Conservation (phyloP, 1,140 invertebrate species). For the Papilio polytes region DNA sequence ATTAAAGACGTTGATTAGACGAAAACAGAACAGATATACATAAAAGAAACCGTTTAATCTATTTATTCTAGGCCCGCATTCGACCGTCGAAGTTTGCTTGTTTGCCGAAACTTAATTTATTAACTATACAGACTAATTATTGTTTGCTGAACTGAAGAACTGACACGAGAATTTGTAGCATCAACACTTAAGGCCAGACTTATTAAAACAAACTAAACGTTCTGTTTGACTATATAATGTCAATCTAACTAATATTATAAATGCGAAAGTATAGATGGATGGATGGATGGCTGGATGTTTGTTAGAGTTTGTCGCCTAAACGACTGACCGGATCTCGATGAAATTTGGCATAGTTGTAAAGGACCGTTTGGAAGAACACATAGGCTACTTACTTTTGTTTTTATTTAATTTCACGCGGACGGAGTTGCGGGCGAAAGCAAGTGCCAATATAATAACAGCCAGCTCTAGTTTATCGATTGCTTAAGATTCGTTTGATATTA, state of each 20-base stretch:
- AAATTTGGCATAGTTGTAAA: no score
- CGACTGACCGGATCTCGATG: no score
- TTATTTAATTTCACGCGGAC: no score
- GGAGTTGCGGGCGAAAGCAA: no score
- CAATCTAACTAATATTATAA: no score
- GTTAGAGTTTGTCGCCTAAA: no score
- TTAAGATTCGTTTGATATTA: neutral
- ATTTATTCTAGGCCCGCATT: constrained; percentile 32
- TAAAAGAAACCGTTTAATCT: constrained; percentile 29
- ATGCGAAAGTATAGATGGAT: no score
- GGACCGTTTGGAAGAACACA: no score
- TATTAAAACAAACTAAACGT: neutral
- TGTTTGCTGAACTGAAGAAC: constrained; percentile 27
- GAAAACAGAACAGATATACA: constrained; percentile 38
- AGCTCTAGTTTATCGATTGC: neutral
- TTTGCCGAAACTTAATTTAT: constrained; percentile 37
- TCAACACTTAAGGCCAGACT: constrained; percentile 7
- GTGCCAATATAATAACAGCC: neutral
- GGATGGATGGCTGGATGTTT: no score
- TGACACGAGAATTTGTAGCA: constrained; percentile 6
- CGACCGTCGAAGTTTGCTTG: constrained; percentile 31
- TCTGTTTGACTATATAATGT: neutral
- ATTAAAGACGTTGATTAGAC: constrained; percentile 36
- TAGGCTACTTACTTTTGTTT: no score
- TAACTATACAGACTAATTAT: constrained; percentile 31